Evolutionary conservation across 2,888 invertebrate species (phyloP).

Genomic region (Vanessa cardui): DNA sequence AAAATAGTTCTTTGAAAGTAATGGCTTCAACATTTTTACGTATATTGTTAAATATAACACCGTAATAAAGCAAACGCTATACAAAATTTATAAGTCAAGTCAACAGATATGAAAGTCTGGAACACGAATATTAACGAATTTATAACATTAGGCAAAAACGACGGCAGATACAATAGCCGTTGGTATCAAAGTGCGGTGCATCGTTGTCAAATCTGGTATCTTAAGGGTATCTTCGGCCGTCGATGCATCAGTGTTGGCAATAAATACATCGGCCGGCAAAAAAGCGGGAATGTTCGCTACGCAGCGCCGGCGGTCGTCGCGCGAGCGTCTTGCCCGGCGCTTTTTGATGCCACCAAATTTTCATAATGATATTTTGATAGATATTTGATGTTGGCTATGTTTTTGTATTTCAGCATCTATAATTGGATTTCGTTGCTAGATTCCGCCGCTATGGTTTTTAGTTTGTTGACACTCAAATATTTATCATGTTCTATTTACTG

Average conservation of each 20-base stretch:
- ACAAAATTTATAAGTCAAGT: slow-evolving; percentile 45
- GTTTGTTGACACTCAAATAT: neutral
- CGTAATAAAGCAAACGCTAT: slow-evolving; percentile 11
- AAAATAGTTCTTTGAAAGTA: neutral
- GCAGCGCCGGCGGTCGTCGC: slow-evolving; percentile 65
- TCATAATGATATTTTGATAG: slow-evolving; percentile 53
- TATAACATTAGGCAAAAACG: slow-evolving; percentile 54
- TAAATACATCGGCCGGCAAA: slow-evolving; percentile 75
- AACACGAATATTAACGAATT: slow-evolving; percentile 57
- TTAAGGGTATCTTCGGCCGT: slow-evolving; percentile 48
- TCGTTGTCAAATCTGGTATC: slow-evolving; percentile 66
- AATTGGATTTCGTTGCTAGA: slow-evolving; percentile 33
- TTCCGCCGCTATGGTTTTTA: slow-evolving; percentile 22
- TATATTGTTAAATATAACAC: slow-evolving; percentile 6
- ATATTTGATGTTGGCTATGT: slow-evolving; percentile 40
- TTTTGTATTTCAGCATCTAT: slow-evolving; percentile 35
- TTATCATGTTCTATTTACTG: neutral
- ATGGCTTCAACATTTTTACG: neutral
- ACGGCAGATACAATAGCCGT: slow-evolving; percentile 66
- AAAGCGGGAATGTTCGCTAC: slow-evolving; percentile 68
- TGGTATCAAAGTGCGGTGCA: slow-evolving; percentile 65
- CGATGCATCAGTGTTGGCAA: slow-evolving; percentile 66
- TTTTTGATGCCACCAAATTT: slow-evolving; percentile 66
- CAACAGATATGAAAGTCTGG: slow-evolving; percentile 63
- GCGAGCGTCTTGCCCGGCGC: slow-evolving; percentile 55